Base-by-base conservation (phyloP, 1,140 invertebrate species). In the Psix sp. region DNA sequence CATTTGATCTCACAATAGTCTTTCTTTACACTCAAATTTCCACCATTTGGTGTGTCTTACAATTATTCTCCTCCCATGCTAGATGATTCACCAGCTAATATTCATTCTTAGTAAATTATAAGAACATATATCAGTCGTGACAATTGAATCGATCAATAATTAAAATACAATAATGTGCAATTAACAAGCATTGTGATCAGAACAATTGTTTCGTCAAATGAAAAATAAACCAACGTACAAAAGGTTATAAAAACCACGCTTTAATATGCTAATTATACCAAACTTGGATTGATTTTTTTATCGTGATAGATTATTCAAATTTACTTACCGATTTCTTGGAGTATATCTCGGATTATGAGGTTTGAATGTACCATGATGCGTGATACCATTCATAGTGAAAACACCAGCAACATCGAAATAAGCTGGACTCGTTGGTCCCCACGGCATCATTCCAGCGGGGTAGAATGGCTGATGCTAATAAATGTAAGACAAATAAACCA, bases 361-460 rank as follows among this genome's bases (percentile, higher is more conserved):
- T 74, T 86, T 90, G 81, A 90, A 93, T 49, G 90, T 84, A 48
- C 84, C 86, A 79, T 93, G 92, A 21, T 92, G 92, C 18, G 92
- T 88, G 43, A 95, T 86, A 33, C 93, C 92, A 85, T 94, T 94
- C 74, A 93, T 88, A 49, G 92, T 89, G 82, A 93, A 93, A 39
- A 94, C 90, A 78, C 89, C 88, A 74, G 90, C 88, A 75, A 94
- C 90, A 77, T 94, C 93, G 80, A 92, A 94, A 82, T 90, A 93
- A 48, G 90, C 88, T 65, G 90, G 87, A 77, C 88, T 87, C 60
- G 85, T 84, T 10, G 89, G 80, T 52, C 87, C 86, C 90, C 90
- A 91, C 51, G 89, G 87, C 82, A 89, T 88, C 79, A 90, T 85
- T 79, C 90, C 87, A 42, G 89, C 83, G 56, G 88, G 87, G 82